Percentiles rank a stretch among this genome's conserved stretches.
phyloP scores from a whole-genome alignment of 2,888 invertebrate genomes.

The Eupsilia transversa region DNA sequence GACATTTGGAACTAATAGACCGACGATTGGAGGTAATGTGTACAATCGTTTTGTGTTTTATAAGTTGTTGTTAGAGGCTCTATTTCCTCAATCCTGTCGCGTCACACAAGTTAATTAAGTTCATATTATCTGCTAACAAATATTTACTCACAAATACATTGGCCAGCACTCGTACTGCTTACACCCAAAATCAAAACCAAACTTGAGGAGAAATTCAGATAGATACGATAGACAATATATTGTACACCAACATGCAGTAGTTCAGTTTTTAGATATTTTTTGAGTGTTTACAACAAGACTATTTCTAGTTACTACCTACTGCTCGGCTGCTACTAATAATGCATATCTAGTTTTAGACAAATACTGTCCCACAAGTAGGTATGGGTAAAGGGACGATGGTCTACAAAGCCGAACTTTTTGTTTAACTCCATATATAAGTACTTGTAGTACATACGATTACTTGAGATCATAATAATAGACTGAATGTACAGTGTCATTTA shows the following conservation, averaged over 20 bases:
- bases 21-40: background rate
- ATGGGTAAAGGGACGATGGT: background rate
- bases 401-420: background rate
- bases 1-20: background rate
- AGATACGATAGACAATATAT: background rate
- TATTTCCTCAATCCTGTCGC: background rate
- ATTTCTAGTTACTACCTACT: too few species aligned
- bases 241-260: background rate
- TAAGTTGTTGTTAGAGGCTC: background rate
- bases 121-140: slow-evolving; percentile 10
- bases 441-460: background rate
- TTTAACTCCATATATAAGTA: background rate
- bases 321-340: background rate
- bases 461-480: background rate
- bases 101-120: background rate
- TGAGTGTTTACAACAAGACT: background rate
- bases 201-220: background rate
- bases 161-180: slow-evolving; percentile 22
- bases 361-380: background rate
- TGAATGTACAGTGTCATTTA: background rate
- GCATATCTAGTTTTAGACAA: background rate
- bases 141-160: slow-evolving; percentile 36
- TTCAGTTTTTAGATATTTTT: background rate
- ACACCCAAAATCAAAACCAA: background rate
- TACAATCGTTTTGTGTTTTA: background rate